Percentiles rank a stretch among this genome's conserved stretches.
Evolutionary conservation across 2,113 vertebrate genomes (phyloP).

Genomic region (Rhadina sibilatrix): DNA sequence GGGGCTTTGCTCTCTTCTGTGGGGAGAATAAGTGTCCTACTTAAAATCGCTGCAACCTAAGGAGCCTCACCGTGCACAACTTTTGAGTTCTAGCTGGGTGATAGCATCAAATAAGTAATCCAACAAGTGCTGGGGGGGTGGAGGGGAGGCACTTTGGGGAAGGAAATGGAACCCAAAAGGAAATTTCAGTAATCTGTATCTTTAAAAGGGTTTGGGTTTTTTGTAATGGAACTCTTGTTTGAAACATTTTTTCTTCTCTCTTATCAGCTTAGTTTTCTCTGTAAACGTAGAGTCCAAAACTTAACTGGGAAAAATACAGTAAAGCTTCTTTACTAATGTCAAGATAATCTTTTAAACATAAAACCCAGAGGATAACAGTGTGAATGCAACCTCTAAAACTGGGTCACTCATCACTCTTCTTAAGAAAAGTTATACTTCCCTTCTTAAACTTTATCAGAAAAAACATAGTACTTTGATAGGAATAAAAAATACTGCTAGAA

Average conservation of each 20-base stretch:
- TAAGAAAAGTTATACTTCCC: not conserved
- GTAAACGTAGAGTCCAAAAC: conserved; percentile 12
- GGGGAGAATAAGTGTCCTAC: not conserved
- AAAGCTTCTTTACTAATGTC: conserved; percentile 65
- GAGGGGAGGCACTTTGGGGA: not conserved
- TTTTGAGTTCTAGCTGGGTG: not conserved
- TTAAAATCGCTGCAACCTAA: not conserved
- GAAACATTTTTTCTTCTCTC: not conserved
- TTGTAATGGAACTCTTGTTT: not conserved
- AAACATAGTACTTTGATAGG: not conserved
- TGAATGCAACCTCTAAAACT: conserved; percentile 47
- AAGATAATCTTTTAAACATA: conserved; percentile 67
- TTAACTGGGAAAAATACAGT: conserved; percentile 20
- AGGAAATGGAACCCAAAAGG: not conserved
- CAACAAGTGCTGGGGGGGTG: not conserved
- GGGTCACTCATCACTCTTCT: conserved; percentile 15
- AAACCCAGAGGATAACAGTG: conserved; percentile 39
- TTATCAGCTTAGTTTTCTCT: conserved; percentile 42
- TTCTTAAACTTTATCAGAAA: not conserved
- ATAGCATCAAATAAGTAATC: not conserved
- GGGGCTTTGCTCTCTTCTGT: not conserved
- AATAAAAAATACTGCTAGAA: not conserved
- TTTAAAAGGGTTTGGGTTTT: not conserved
- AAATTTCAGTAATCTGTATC: not conserved
- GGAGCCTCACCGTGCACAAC: not conserved